phyloP scores from a whole-genome alignment of 2,888 invertebrate genomes.

The Malthinus flaveolus region DNA sequence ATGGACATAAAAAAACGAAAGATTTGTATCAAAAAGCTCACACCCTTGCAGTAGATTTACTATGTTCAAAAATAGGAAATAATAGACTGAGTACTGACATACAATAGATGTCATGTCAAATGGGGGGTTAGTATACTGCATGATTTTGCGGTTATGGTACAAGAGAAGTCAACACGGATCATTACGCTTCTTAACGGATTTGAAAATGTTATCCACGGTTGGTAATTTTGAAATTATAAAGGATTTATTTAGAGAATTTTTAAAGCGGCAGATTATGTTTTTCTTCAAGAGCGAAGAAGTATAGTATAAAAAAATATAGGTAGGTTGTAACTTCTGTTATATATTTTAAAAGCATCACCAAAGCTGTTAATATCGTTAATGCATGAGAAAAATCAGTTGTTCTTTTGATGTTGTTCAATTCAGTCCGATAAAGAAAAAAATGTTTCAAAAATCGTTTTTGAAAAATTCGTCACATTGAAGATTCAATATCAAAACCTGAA shows the following conservation, averaged over 20 bases:
- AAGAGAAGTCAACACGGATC: conserved; percentile 30
- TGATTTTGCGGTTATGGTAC: conserved; percentile 26
- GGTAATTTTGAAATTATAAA: no score
- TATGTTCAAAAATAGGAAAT: conserved; percentile 53
- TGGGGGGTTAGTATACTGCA: conserved; percentile 34
- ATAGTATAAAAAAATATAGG: no score
- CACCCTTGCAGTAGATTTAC: conserved; percentile 50
- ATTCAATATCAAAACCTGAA: no score
- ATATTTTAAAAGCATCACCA: no score
- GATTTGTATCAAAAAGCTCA: conserved; percentile 29
- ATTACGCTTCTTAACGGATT: conserved; percentile 37
- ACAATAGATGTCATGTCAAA: conserved; percentile 53
- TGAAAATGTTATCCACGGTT: conserved; percentile 8
- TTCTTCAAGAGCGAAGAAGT: no score
- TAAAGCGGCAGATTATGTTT: background rate
- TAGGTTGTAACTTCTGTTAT: no score
- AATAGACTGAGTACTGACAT: conserved; percentile 49
- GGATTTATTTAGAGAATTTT: background rate
- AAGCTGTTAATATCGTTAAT: no score
- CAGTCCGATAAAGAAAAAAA: no score
- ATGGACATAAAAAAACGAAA: conserved; percentile 16
- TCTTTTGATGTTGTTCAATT: no score
- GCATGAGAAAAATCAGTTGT: no score
- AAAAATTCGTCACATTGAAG: no score
- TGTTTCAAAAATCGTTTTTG: no score